Evolutionary conservation across 2,888 invertebrate species (phyloP), one percentile per base, ranked within the genome.

Genomic region (Tipula unca): DNA sequence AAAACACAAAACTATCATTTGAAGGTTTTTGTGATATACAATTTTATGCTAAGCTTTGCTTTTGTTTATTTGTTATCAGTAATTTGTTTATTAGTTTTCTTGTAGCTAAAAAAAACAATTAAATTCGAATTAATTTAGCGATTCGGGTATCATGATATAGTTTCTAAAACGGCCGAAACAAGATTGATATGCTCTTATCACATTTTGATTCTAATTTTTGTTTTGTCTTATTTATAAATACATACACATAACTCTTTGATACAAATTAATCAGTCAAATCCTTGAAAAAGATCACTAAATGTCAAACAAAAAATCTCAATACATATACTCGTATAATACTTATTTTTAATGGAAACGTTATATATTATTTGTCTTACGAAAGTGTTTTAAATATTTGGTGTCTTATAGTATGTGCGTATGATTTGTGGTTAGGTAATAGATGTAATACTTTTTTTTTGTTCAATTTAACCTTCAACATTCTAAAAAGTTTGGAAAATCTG

Each of bases 211-310:
- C 0, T 48, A 48, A 48, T 17, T 48, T 69, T 25, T 69, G 69
- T 69, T 69, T n/a, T 69, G 69, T 69, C 25, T 69, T 25, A 25
- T 69, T 10, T 69, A 20, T 25, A 69, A 25, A 69, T 69, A 48
- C 1, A 48, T 48, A 35, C 6, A 35, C 1, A 69, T 69, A 69
- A 69, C 69, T 69, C 69, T 69, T 69, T 69, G 69, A 69, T 69
- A 69, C 29, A 29, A 83, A 83, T 84, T 84, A 36, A 84, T 84
- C 84, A 36, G 32, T 84, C 17, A 84, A 84, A 84, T 32, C 84
- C 84, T 84, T 84, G 84, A 39, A 39, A 36, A 36, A 84, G 84
- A 36, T 84, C 84, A 84, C 84, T 36, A 20, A 84, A 84, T 36
- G 84, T 84, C 84, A 84, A 84, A 35, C 17, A 32, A 83, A 83